These are phyloP conservation scores for Aphodius sticticus DNA, from an alignment of 2,888 invertebrate genomes.

Conservation along the genomic window DNA sequence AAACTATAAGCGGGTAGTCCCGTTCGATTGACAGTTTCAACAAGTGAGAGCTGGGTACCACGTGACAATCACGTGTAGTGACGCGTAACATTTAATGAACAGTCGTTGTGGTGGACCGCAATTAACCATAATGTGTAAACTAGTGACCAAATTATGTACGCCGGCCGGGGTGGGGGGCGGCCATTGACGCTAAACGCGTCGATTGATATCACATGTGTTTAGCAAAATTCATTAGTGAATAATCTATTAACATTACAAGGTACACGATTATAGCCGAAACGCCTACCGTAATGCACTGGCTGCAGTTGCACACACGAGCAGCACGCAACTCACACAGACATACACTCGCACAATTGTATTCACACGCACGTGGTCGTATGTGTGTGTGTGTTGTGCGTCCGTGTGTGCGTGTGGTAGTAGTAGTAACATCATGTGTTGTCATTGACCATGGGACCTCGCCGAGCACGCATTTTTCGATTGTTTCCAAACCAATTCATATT, in stretches of 20 bases:
- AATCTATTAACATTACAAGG: conserved; percentile 46
- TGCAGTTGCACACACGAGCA: neutral
- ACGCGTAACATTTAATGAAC: conserved; percentile 60
- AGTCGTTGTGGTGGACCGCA: conserved; percentile 60
- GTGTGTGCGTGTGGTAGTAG: neutral
- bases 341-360: neutral
- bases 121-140: conserved; percentile 63
- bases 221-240: conserved; percentile 56
- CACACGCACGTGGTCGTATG: neutral
- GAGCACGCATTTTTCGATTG: conserved; percentile 4
- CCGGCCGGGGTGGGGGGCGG: conserved; percentile 51
- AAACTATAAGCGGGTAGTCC: neutral
- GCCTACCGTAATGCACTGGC: conserved; percentile 28
- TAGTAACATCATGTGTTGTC: conserved; percentile 4
- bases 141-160: conserved; percentile 62
- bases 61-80: conserved; percentile 58
- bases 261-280: conserved; percentile 34
- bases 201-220: conserved; percentile 58
- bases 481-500: conserved; percentile 4
- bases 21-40: neutral
- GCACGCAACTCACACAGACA: neutral
- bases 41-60: conserved; percentile 38
- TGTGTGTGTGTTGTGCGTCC: neutral
- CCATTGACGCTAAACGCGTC: conserved; percentile 57
- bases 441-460: neutral